Base-by-base conservation (phyloP, 2,888 invertebrate species). In the Dicyrtoma fusca region DNA sequence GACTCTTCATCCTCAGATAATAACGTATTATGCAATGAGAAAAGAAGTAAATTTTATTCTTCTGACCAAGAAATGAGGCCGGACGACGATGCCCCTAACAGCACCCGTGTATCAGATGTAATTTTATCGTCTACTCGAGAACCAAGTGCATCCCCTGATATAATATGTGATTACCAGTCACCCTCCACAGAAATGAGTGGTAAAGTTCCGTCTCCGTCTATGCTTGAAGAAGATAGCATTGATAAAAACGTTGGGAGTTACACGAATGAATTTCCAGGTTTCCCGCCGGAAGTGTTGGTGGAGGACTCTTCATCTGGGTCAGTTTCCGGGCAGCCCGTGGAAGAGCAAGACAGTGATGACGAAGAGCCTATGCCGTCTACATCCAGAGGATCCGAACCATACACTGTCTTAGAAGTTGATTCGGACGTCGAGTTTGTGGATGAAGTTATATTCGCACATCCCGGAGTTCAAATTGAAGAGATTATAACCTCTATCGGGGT, bases 341-440 rank as follows among this genome's bases (percentile, higher is more conserved):
- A 42, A 8, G 34, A 34, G 8, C 3, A 34, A 8, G 23, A 69
- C 21, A 11, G 34, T n/a, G n/a, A 23, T 10, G 44, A 59, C 19
- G 53, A 25, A 13, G 64, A 64, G 61, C 59, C 59, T n/a, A 21
- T 19, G 25, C 61, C 72, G 1, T 66, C 61, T 1, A 57, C 72
- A 6, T 47, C 53, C n/a, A 44, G 26, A 49, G 68, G 66, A 26
- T 19, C 25, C 2, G 42, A 49, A n/a, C 23, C 17, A 1, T 77
- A 77, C 53, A 77, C 72, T 6, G 77, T 77, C 5, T 68, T 69
- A 34, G 79, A 77, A 34, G 76, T 74, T 3, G 79, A 79, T 59
- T 79, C 79, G 0, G 79, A 79, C 64, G 69, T 79, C 10, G 79
- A 79, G 59, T 76, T 79, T 66, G 69, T 76, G 0, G 79, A 79